Conservation (phyloP, 2,888 invertebrate genomes). For the Brachylomia viminalis region DNA sequence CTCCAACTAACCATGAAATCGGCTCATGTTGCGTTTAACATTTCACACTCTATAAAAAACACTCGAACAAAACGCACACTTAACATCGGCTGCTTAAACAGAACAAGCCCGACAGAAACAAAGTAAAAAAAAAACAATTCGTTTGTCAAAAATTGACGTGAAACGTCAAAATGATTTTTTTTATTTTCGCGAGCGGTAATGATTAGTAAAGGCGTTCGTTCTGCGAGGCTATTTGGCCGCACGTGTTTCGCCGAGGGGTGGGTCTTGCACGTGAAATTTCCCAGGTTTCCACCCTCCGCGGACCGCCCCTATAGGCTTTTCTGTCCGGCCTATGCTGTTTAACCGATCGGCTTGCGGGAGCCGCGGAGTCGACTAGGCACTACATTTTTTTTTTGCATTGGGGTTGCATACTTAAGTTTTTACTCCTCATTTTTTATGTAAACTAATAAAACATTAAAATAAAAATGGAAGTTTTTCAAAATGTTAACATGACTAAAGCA, state of each 20-base stretch:
- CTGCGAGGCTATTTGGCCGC: constrained; percentile 88
- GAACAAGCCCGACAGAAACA: constrained; percentile 48
- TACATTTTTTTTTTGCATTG: constrained; percentile 24
- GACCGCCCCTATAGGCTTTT: constrained; percentile 91
- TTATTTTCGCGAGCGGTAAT: constrained; percentile 85
- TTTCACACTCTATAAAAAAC: constrained; percentile 82
- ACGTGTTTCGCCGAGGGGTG: constrained; percentile 88
- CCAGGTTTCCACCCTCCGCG: constrained; percentile 90
- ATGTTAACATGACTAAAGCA: background rate
- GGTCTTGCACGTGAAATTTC: constrained; percentile 90
- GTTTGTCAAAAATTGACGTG: constrained; percentile 62
- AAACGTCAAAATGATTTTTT: constrained; percentile 75
- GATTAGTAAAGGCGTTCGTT: constrained; percentile 88
- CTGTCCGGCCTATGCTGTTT: constrained; percentile 91
- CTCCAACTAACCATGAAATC: constrained; percentile 89
- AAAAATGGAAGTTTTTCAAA: background rate
- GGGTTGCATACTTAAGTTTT: background rate
- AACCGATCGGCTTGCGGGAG: constrained; percentile 85
- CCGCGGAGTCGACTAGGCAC: constrained; percentile 77
- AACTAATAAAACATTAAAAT: background rate
- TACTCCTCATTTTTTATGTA: background rate
- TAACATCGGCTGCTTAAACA: constrained; percentile 78
- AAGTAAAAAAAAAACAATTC: constrained; percentile 52
- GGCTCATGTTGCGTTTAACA: constrained; percentile 86
- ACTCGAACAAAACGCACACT: constrained; percentile 81